These are phyloP conservation scores for Papilio dardanus DNA, from an alignment of 1,140 invertebrate species.

Conservation along the genomic window DNA sequence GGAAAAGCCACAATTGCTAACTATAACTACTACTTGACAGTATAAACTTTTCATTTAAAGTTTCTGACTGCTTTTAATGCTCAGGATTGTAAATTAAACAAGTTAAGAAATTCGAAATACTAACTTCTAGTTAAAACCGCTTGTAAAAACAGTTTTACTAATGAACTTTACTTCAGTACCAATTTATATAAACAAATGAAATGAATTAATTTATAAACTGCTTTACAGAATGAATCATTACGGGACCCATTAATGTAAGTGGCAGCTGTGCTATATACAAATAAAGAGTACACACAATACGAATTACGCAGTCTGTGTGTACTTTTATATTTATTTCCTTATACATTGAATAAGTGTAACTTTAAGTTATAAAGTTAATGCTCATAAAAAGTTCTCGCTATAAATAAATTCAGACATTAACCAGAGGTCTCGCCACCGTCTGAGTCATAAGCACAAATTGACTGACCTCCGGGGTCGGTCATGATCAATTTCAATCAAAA, in stretches of 20 bases:
- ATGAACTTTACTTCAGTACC: not conserved
- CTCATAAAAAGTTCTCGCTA: not conserved
- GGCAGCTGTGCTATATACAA: not conserved
- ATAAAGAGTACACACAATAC: not conserved
- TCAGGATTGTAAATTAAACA: too few relatives aligned
- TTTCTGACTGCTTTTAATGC: too few relatives aligned
- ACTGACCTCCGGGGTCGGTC: slow-evolving; percentile 58
- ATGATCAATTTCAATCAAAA: slow-evolving; percentile 42
- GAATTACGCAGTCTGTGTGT: not conserved
- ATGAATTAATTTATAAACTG: slow-evolving; percentile 3
- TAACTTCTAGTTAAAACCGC: too few relatives aligned
- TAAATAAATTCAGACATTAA: slow-evolving; percentile 27
- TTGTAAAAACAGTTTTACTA: too few relatives aligned
- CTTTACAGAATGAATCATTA: slow-evolving; percentile 10
- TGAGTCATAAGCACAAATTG: slow-evolving; percentile 61
- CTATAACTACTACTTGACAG: too few relatives aligned
- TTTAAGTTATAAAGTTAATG: not conserved
- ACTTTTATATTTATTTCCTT: not conserved
- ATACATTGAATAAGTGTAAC: not conserved
- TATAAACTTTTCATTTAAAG: too few relatives aligned
- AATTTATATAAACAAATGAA: not conserved
- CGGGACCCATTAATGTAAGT: not conserved
- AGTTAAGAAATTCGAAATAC: too few relatives aligned
- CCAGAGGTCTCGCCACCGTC: slow-evolving; percentile 30
- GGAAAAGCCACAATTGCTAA: too few relatives aligned